Conservation (phyloP, 1,140 invertebrate genomes). For the Brachionus plicatilis region DNA sequence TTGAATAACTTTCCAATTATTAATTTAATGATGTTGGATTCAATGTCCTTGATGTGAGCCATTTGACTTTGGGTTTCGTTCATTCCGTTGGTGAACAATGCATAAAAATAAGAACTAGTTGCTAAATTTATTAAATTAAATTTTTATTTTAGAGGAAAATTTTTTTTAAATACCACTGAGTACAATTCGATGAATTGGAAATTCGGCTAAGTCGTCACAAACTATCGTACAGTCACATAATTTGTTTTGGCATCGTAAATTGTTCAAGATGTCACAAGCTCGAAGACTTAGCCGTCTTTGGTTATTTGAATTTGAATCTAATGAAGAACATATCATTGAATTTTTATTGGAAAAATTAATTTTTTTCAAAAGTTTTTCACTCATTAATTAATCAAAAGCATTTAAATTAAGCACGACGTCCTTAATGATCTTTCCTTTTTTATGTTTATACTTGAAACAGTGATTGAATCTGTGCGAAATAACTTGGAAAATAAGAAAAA, state of each 20-base stretch:
- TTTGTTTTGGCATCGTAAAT: slow-evolving; percentile 21
- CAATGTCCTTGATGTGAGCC: neutral
- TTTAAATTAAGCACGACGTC: neutral
- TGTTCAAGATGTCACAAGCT: slow-evolving; percentile 17
- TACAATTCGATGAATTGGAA: slow-evolving; percentile 38
- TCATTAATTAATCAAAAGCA: neutral
- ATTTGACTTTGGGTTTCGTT: neutral
- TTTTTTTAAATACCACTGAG: neutral
- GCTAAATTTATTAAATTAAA: neutral
- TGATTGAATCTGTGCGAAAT: neutral
- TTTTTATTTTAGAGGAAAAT: neutral
- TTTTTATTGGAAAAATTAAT: neutral
- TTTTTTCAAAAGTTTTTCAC: neutral
- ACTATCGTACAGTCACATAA: slow-evolving; percentile 30
- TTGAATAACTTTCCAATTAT: neutral
- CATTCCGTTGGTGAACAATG: slow-evolving; percentile 34
- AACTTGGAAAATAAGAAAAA: neutral
- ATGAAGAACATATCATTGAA: neutral
- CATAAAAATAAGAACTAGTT: slow-evolving; percentile 21
- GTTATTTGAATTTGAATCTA: neutral
- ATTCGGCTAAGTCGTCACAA: slow-evolving; percentile 8
- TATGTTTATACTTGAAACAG: neutral
- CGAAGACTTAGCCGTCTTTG: neutral
- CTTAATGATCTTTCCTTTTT: neutral
- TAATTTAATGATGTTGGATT: neutral